A percentile compares a stretch with the other conserved stretches of the same genome.
Evolutionary conservation across 2,888 invertebrate genomes (phyloP).

Genomic region (Biston stratarius): DNA sequence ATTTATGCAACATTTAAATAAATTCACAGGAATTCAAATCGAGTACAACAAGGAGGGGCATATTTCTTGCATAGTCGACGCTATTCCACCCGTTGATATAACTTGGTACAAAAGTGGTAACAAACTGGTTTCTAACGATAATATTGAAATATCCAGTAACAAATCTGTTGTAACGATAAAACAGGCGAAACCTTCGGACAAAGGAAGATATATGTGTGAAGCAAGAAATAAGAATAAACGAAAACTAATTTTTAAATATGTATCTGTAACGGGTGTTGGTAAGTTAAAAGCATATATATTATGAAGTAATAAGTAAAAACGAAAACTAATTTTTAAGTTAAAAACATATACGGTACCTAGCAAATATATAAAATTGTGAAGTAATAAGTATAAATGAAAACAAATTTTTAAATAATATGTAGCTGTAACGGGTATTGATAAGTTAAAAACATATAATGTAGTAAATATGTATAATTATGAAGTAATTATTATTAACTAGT

Average conservation of each 20-base stretch:
- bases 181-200: constrained; percentile 15
- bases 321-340: not conserved
- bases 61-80: constrained; percentile 30
- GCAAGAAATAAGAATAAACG: constrained; percentile 14
- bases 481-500: constrained; percentile 11
- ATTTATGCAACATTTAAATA: not conserved
- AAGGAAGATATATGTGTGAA: constrained; percentile 28
- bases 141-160: constrained; percentile 18
- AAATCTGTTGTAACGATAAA: constrained; percentile 22
- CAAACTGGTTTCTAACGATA: not conserved
- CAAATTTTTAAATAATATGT: not conserved
- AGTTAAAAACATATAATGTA: too few relatives aligned
- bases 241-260: not conserved
- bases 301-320: constrained; percentile 10
- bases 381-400: not conserved
- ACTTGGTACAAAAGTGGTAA: constrained; percentile 24
- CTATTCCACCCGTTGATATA: constrained; percentile 35
- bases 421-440: constrained; percentile 23
- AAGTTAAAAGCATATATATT: constrained; percentile 4
- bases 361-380: too few relatives aligned
- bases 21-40: constrained; percentile 14
- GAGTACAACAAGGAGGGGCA: constrained; percentile 20
- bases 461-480: too few relatives aligned
- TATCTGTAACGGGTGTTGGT: constrained; percentile 27
- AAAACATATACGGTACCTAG: too few relatives aligned